These are phyloP conservation scores for Penaeus japonicus DNA, from an alignment of 1,140 invertebrate species.

Conservation along the genomic window DNA sequence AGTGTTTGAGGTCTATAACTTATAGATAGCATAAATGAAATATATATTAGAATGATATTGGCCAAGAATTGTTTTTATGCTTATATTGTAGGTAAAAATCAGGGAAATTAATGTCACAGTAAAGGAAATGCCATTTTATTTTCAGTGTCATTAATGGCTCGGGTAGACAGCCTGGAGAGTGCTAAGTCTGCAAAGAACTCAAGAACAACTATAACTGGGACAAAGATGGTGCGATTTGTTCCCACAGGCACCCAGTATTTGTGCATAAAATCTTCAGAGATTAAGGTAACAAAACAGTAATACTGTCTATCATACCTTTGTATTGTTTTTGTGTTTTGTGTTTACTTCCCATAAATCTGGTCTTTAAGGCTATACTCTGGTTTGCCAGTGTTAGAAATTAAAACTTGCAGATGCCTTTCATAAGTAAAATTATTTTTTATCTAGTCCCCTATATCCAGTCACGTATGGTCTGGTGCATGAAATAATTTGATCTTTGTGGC, in stretches of 20 bases:
- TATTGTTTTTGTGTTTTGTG: neutral
- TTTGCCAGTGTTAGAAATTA: neutral
- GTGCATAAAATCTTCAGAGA: slow-evolving; percentile 67
- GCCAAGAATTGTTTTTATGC: neutral
- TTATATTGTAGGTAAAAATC: slow-evolving; percentile 66
- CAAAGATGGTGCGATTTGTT: slow-evolving; percentile 63
- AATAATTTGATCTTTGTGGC: no score
- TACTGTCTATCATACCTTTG: no score
- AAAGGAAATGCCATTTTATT: slow-evolving; percentile 44
- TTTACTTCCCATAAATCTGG: neutral
- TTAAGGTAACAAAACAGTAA: slow-evolving; percentile 63
- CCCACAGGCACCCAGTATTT: slow-evolving; percentile 64
- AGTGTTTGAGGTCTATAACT: neutral
- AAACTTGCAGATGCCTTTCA: neutral
- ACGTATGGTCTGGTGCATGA: no score
- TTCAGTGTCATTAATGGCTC: slow-evolving; percentile 65
- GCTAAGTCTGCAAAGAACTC: slow-evolving; percentile 64
- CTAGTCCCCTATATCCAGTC: no score
- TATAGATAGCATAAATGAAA: neutral
- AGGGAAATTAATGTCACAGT: slow-evolving; percentile 64
- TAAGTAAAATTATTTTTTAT: no score
- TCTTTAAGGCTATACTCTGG: no score
- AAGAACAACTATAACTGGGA: slow-evolving; percentile 62
- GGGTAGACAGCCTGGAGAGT: slow-evolving; percentile 68
- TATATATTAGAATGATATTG: no score